Conservation (phyloP, 2,113 vertebrate species). For the Lasiurus cinereus region DNA sequence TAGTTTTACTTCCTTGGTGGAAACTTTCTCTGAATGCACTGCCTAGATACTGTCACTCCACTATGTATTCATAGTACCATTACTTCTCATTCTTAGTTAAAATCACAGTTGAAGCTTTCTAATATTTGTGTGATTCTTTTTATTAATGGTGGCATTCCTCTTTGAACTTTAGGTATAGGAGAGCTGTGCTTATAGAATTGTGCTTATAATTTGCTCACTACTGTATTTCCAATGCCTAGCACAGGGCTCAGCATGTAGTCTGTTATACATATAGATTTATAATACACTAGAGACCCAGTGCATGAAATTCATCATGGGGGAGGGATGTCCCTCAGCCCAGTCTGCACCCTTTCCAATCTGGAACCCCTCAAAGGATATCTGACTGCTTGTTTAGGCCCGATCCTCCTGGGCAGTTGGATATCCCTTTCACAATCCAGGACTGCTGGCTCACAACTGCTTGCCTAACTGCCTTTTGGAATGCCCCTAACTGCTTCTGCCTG, state of each 20-base stretch:
- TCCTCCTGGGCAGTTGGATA: too few species aligned
- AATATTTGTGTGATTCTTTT: neutral
- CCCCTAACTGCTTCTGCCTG: too few species aligned
- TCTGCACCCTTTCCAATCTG: too few species aligned
- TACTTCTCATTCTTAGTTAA: neutral
- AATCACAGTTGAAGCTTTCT: neutral
- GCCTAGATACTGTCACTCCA: neutral
- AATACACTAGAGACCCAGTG: too few species aligned
- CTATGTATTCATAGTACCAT: neutral
- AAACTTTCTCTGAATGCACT: neutral
- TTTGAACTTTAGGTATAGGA: neutral
- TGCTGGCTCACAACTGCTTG: too few species aligned
- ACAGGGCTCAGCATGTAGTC: neutral
- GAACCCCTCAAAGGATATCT: too few species aligned
- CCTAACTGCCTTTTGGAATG: too few species aligned
- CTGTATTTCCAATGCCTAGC: neutral
- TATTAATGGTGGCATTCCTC: neutral
- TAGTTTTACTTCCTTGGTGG: neutral
- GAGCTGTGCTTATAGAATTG: neutral
- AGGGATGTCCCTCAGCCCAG: too few species aligned
- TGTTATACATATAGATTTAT: neutral
- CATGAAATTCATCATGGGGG: too few species aligned
- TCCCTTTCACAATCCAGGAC: too few species aligned
- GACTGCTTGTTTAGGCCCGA: too few species aligned
- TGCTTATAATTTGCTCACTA: neutral